These are phyloP conservation scores for Chymomyza caudatula DNA, from an alignment of 2,888 invertebrate genomes.

Conservation along the genomic window DNA sequence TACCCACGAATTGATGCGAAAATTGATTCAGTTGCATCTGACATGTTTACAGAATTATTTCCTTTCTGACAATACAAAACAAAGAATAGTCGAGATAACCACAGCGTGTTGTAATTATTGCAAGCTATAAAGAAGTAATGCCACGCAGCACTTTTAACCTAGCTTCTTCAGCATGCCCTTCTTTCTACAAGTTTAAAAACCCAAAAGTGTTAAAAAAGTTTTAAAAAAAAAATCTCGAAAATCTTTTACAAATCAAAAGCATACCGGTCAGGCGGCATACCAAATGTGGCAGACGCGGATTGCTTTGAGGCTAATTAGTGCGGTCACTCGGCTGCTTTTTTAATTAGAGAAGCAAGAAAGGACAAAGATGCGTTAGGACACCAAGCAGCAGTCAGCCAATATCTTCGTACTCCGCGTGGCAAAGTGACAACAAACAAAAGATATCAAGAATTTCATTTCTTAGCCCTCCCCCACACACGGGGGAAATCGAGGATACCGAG, in stretches of 20 bases:
- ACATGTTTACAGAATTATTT: slow-evolving; percentile 73
- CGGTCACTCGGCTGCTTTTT: slow-evolving; percentile 73
- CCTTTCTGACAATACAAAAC: slow-evolving; percentile 25
- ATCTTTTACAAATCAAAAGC: slow-evolving; percentile 69
- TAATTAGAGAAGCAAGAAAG: slow-evolving; percentile 75
- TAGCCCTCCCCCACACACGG: slow-evolving; percentile 27
- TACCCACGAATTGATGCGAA: slow-evolving; percentile 72
- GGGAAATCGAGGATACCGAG: neutral
- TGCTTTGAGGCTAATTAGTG: slow-evolving; percentile 78
- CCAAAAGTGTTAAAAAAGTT: slow-evolving; percentile 1
- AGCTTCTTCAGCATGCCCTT: neutral
- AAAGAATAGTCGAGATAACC: neutral
- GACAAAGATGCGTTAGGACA: slow-evolving; percentile 71
- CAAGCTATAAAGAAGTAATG: slow-evolving; percentile 23
- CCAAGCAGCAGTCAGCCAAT: slow-evolving; percentile 29
- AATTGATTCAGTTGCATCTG: slow-evolving; percentile 76
- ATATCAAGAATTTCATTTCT: slow-evolving; percentile 73
- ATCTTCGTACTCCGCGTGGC: neutral
- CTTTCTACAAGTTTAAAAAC: neutral
- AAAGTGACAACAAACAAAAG: slow-evolving; percentile 68
- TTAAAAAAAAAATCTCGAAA: slow-evolving; percentile 45
- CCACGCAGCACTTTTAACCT: slow-evolving; percentile 27
- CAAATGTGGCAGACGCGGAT: slow-evolving; percentile 51
- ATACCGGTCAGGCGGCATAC: slow-evolving; percentile 46
- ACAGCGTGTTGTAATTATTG: slow-evolving; percentile 47